These are phyloP conservation scores for Donacobius atricapilla DNA, from an alignment of 2,113 vertebrate genomes.

Conservation along the genomic window DNA sequence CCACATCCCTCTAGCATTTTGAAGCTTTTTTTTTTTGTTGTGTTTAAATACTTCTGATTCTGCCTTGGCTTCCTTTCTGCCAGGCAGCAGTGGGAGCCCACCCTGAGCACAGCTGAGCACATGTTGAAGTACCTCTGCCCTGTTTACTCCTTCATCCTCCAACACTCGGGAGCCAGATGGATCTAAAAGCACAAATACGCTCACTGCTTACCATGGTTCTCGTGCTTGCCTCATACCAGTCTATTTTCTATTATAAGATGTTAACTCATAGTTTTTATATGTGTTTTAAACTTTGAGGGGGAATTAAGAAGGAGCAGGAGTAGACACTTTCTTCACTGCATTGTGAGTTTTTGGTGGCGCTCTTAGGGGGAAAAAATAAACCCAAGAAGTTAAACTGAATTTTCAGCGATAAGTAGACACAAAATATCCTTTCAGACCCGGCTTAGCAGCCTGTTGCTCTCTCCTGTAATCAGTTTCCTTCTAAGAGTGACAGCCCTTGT, in stretches of 20 bases:
- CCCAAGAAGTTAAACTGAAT: background rate
- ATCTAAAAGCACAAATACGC: background rate
- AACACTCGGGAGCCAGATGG: background rate
- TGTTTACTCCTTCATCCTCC: background rate
- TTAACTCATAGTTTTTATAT: background rate
- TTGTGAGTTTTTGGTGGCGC: background rate
- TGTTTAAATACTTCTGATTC: background rate
- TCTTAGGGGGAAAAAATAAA: background rate
- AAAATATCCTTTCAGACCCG: background rate
- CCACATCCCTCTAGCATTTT: accelerated
- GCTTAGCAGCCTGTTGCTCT: background rate
- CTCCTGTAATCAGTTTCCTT: background rate
- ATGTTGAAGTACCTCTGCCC: background rate
- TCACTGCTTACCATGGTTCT: background rate
- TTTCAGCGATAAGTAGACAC: background rate
- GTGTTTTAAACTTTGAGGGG: background rate
- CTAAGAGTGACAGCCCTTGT: background rate
- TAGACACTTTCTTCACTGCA: background rate
- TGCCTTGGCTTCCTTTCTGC: background rate
- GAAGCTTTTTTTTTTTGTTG: background rate
- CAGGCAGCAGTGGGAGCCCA: background rate
- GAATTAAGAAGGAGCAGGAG: background rate
- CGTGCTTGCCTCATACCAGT: background rate
- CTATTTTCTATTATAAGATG: background rate
- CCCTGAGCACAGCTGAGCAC: accelerated